phyloP scores from a whole-genome alignment of 2,888 invertebrate species.

The Gandaritis pyraliata region DNA sequence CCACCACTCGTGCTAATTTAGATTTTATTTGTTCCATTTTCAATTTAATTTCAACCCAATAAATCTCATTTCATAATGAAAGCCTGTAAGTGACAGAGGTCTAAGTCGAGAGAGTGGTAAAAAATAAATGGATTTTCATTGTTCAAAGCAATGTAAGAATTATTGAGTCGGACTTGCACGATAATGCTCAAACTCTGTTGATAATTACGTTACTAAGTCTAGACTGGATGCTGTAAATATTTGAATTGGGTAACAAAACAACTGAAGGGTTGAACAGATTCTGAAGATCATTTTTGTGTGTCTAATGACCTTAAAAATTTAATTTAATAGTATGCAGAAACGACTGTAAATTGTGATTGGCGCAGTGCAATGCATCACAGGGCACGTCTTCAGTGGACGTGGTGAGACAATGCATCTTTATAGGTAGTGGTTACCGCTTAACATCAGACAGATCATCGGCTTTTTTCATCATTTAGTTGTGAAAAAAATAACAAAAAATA shows the following conservation, averaged over 20 bases:
- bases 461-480: no score
- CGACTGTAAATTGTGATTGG: no score
- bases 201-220: conserved; percentile 13
- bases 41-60: neutral
- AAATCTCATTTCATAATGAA: conserved; percentile 8
- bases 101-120: conserved; percentile 23
- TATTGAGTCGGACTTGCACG: conserved; percentile 43
- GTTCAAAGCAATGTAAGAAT: conserved; percentile 38
- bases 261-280: neutral
- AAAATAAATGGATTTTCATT: conserved; percentile 47
- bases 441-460: no score
- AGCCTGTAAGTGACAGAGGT: conserved; percentile 12
- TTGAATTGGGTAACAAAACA: conserved; percentile 2
- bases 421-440: no score
- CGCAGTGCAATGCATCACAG: no score
- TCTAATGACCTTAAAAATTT: no score
- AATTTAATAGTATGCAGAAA: no score
- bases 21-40: neutral
- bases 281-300: neutral
- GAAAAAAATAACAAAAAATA: no score
- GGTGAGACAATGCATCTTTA: no score
- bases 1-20: conserved; percentile 1
- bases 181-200: conserved; percentile 20
- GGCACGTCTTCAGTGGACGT: no score
- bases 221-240: conserved; percentile 11